Conservation (phyloP, 2,888 invertebrate species). For the Lasioglossum villosulum region DNA sequence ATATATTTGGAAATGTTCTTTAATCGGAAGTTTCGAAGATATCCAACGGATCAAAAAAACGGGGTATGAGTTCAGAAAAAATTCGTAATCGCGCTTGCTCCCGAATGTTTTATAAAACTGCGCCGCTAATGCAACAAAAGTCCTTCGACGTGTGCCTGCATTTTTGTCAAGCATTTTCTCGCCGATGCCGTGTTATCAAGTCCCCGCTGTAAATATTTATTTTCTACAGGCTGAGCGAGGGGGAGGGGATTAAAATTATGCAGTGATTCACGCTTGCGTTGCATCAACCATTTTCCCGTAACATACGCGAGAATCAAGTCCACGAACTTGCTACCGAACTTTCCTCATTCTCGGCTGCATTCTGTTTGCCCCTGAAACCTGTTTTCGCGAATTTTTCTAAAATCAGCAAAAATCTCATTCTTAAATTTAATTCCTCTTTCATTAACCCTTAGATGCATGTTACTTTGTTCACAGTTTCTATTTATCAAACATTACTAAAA, state of each 20-base stretch:
- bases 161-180: slow-evolving; percentile 15
- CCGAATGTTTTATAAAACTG: not conserved
- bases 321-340: slow-evolving; percentile 42
- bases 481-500: too few species aligned
- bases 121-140: not conserved
- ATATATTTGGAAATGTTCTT: not conserved
- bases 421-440: too few species aligned
- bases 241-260: slow-evolving; percentile 28
- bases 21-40: not conserved
- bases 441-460: too few species aligned
- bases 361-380: slow-evolving; percentile 31
- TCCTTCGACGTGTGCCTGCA: not conserved
- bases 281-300: slow-evolving; percentile 22
- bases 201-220: slow-evolving; percentile 32
- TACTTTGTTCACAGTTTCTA: too few species aligned
- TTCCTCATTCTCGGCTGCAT: slow-evolving; percentile 44
- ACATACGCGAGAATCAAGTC: slow-evolving; percentile 40
- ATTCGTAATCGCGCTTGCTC: not conserved
- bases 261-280: slow-evolving; percentile 17
- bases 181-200: not conserved
- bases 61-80: too few species aligned
- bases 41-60: too few species aligned
- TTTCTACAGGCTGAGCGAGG: not conserved
- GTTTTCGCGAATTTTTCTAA: slow-evolving; percentile 14
- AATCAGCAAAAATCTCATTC: slow-evolving; percentile 10